These are phyloP conservation scores for Exaiptasia diaphana DNA, from an alignment of 64 coral and sea anemone species.

Conservation along the genomic window DNA sequence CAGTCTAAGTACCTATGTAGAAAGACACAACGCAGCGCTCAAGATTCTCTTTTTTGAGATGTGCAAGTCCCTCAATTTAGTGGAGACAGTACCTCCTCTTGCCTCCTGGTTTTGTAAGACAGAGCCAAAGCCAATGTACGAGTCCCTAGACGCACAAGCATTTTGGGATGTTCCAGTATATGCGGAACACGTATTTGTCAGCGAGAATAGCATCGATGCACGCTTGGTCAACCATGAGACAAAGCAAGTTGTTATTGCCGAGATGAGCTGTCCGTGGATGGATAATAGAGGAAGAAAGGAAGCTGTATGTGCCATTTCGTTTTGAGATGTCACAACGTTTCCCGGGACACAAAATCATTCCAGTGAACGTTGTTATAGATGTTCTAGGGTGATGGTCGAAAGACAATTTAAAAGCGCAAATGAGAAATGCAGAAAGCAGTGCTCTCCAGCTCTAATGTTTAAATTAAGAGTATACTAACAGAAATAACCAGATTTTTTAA, in stretches of 20 bases:
- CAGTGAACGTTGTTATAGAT: background rate
- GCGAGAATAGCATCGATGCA: background rate
- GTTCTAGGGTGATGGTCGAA: background rate
- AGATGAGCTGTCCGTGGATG: conserved; percentile 1
- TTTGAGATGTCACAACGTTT: background rate
- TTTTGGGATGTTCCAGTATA: conserved; percentile 16
- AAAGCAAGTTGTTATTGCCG: background rate
- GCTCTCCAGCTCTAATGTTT: too few relatives aligned
- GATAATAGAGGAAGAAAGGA: conserved; percentile 41
- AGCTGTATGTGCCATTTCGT: background rate
- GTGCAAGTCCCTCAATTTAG: background rate
- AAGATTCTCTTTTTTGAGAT: background rate
- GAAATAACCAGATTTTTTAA: too few relatives aligned
- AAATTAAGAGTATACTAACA: too few relatives aligned
- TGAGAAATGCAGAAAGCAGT: too few relatives aligned
- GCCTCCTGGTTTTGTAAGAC: background rate
- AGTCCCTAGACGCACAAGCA: background rate
- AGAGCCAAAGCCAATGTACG: background rate
- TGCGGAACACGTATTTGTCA: background rate
- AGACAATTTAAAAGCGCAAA: too few relatives aligned
- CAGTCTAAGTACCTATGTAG: conserved; percentile 23
- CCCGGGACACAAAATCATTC: background rate
- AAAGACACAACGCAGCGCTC: background rate
- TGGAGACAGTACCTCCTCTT: conserved; percentile 6
- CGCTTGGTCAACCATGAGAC: background rate